These are phyloP conservation scores for Echinarachnius parma DNA, from an alignment of 53 echinoderm and acorn worm genomes.

Conservation along the genomic window DNA sequence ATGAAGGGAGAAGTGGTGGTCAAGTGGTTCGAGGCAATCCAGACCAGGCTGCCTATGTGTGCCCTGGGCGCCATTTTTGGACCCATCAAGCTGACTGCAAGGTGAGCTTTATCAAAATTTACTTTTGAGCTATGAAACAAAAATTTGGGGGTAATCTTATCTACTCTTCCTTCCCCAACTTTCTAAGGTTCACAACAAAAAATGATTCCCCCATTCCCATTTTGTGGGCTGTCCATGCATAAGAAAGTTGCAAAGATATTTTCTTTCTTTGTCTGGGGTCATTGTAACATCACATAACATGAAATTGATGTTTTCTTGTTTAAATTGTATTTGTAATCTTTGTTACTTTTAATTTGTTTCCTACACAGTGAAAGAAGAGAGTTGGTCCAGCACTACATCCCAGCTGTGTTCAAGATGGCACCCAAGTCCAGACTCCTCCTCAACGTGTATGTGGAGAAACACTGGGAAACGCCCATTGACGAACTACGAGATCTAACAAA, in stretches of 20 bases:
- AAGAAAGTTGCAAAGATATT: no score
- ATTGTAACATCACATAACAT: no score
- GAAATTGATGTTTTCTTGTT: no score
- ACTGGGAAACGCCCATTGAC: constrained; percentile 75
- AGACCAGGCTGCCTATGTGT: constrained; percentile 93
- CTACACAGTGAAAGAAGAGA: constrained; percentile 63
- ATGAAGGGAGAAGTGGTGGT: constrained; percentile 90
- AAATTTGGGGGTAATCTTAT: no score
- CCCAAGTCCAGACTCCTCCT: constrained; percentile 60
- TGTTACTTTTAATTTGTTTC: no score
- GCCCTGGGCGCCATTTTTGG: constrained; percentile 83
- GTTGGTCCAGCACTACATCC: constrained; percentile 62
- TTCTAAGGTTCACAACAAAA: no score
- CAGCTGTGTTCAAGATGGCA: constrained; percentile 69
- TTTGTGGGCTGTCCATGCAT: no score
- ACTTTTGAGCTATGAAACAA: no score
- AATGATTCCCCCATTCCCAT: no score
- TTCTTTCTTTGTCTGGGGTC: no score
- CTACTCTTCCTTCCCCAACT: no score
- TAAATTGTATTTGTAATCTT: no score
- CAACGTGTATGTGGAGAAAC: constrained; percentile 85
- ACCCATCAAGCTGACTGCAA: constrained; percentile 60
- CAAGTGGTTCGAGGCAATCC: constrained; percentile 95
- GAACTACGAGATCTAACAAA: constrained; percentile 54
- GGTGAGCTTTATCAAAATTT: constrained; percentile 41